These are phyloP conservation scores for Staurois parvus DNA, from an alignment of 2,797 vertebrate genomes.

Conservation along the genomic window DNA sequence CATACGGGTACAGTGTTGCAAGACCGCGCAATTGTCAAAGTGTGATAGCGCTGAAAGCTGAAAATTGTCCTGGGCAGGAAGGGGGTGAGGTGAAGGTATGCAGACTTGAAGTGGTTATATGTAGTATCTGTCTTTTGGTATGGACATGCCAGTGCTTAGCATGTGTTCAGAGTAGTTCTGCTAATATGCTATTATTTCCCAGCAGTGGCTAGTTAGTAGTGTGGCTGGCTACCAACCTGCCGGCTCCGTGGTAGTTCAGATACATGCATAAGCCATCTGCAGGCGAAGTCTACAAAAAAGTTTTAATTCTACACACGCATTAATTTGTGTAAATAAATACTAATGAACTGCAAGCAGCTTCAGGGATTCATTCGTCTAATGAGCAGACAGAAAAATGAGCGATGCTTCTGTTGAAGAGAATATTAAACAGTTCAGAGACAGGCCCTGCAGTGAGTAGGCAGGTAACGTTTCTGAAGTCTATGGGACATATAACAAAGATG, in stretches of 20 bases:
- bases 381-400: conserved; percentile 39
- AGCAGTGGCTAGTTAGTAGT: neutral
- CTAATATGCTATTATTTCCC: neutral
- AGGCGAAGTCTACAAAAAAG: neutral
- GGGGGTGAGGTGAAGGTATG: too few species aligned
- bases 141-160: too few species aligned
- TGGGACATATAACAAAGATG: neutral
- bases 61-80: too few species aligned
- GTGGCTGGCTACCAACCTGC: neutral
- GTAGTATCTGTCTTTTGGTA: too few species aligned
- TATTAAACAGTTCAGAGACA: conserved; percentile 46
- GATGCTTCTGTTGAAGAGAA: conserved; percentile 26
- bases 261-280: neutral
- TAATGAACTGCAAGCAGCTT: conserved; percentile 45
- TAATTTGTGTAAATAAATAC: conserved; percentile 46
- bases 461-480: neutral
- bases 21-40: too few species aligned
- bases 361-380: conserved; percentile 37
- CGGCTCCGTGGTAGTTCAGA: neutral
- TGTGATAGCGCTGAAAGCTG: too few species aligned
- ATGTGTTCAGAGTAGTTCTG: too few species aligned
- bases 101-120: too few species aligned
- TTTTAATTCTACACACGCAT: conserved; percentile 15
- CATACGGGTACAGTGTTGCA: too few species aligned
- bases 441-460: neutral